Conservation (phyloP, 1,140 invertebrate genomes). For the Drosophila asahinai region DNA sequence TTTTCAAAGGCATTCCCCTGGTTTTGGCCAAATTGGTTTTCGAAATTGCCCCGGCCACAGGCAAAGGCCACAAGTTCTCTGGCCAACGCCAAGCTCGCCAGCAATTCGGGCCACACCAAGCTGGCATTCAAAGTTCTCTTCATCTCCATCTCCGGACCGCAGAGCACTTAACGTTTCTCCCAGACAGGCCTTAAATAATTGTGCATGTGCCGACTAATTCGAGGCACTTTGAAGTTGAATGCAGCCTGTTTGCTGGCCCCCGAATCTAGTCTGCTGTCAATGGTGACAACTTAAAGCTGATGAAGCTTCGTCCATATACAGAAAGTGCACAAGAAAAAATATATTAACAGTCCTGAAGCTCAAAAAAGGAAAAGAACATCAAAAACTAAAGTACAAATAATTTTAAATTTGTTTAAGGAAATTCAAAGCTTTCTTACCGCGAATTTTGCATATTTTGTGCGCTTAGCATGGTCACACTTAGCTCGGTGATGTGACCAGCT, state of each 20-base stretch:
- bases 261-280: conserved; percentile 29
- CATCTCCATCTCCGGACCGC: conserved; percentile 33
- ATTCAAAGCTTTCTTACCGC: no score
- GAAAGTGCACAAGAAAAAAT: not conserved
- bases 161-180: conserved; percentile 55
- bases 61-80: conserved; percentile 56
- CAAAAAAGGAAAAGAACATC: not conserved
- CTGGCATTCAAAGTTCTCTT: conserved; percentile 28
- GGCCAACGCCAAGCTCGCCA: conserved; percentile 21
- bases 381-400: not conserved
- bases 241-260: conserved; percentile 16
- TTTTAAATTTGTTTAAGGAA: not conserved
- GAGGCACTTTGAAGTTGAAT: conserved; percentile 45
- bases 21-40: conserved; percentile 54
- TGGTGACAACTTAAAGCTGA: conserved; percentile 40
- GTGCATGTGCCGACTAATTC: conserved; percentile 38
- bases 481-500: not conserved
- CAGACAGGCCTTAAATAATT: conserved; percentile 51
- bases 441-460: not conserved
- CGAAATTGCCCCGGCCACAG: conserved; percentile 57
- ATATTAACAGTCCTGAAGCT: not conserved
- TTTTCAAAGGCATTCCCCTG: conserved; percentile 41
- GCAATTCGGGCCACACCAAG: conserved; percentile 28
- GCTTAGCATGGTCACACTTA: not conserved
- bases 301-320: conserved; percentile 19